Evolutionary conservation across 2,888 invertebrate genomes (phyloP).

Genomic region (Dilophus febrilis): DNA sequence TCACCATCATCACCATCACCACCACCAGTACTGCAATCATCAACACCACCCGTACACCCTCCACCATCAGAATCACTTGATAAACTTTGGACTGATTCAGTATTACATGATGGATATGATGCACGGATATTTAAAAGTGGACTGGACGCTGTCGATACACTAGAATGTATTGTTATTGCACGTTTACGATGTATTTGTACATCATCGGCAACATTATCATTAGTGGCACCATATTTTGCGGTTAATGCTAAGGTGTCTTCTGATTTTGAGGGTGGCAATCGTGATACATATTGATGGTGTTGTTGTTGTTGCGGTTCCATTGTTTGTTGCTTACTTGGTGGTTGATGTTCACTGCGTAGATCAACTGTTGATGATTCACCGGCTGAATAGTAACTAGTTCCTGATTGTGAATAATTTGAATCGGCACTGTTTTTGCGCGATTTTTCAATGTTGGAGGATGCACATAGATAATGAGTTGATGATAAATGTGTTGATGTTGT

Average conservation of each 20-base stretch:
- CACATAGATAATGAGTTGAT: constrained; percentile 38
- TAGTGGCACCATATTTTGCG: constrained; percentile 22
- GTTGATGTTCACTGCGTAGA: constrained; percentile 9
- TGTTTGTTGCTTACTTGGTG: background rate
- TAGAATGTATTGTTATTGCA: constrained; percentile 43
- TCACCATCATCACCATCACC: background rate
- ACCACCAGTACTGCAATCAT: background rate
- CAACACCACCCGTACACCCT: too few relatives aligned
- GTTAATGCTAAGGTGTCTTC: constrained; percentile 51
- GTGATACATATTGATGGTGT: constrained; percentile 15
- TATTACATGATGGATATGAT: constrained; percentile 41
- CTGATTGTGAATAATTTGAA: constrained; percentile 38
- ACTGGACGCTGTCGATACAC: constrained; percentile 17
- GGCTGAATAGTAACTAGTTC: constrained; percentile 30
- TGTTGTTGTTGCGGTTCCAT: too few relatives aligned
- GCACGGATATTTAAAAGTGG: constrained; percentile 46
- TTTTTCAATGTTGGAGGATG: constrained; percentile 23
- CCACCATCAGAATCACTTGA: constrained; percentile 47
- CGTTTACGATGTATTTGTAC: constrained; percentile 32
- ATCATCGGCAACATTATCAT: too few relatives aligned
- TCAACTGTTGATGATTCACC: constrained; percentile 16
- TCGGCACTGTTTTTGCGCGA: constrained; percentile 41
- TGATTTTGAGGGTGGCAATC: constrained; percentile 60
- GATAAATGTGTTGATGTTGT: constrained; percentile 35
- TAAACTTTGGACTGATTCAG: constrained; percentile 49